Evolutionary conservation across 2,888 invertebrate species (phyloP), one percentile per base, ranked within the genome.

Genomic region (Tanaodytes sp.): DNA sequence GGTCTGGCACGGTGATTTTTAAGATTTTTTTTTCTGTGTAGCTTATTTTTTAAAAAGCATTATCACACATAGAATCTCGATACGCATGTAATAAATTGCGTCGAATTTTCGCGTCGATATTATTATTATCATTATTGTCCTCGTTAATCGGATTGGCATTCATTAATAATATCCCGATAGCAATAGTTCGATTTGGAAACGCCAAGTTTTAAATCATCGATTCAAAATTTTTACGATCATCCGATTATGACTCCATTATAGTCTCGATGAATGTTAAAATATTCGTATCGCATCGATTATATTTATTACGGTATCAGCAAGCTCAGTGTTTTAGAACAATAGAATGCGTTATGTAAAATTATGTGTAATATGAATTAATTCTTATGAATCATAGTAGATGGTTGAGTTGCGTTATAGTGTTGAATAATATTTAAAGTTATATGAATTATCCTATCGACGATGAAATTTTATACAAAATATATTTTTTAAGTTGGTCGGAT

Each of bases 101-200:
- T 58, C 63, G 66, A 62, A 67, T 67, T 67, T 71, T 33, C 66
- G 51, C 51, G 59, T 66, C 59, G 59, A 63, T 71, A 63, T 67
- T 70, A 59, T 67, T 67, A 68, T 71, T 70, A 70, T 71, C 69
- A 69, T 64, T 72, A 72, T 72, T 72, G 57, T 55, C 27, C 64
- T 70, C 69, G 73, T 75, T 73, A 74, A 74, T 74, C 74, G 64
- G 72, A 70, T 72, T 64, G 72, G 68, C 70, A 62, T 67, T 69
- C 62, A 63, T 71, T 72, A 73, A 72, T 72, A 69, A 67, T 64
- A 55, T 55, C 43, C 62, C 45, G 67, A 71, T 67, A 64, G 55
- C 49, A 49, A n/a, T 40, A 45, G 65, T 57, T 62, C 52, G 37
- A 43, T 65, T 61, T 61, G 40, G 48, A 66, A 71, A 66, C 39